Percentiles rank a stretch among this genome's conserved stretches.
Evolutionary conservation across 2,113 vertebrate species (phyloP).

Genomic region (Nymphicus hollandicus): DNA sequence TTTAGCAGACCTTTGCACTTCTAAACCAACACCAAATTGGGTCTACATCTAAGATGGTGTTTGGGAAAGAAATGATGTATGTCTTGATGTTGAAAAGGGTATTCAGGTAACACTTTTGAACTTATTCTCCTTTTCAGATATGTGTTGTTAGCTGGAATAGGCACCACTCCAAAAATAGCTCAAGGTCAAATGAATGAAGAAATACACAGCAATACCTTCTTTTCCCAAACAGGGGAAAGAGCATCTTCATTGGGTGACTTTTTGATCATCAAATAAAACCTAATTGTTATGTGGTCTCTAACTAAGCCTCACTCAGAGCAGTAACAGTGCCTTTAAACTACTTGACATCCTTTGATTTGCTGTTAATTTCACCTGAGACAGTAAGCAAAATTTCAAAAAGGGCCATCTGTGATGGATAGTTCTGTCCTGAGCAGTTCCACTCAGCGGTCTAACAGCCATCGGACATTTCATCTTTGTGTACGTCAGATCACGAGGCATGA

Average conservation of each 20-base stretch:
- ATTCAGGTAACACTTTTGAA: background rate
- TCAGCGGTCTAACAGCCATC: background rate
- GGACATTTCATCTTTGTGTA: background rate
- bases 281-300: background rate
- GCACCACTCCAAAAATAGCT: background rate
- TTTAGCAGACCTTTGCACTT: background rate
- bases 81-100: background rate
- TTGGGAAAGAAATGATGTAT: background rate
- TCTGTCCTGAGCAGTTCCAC: constrained; percentile 25
- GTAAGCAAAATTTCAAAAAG: background rate
- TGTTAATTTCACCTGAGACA: background rate
- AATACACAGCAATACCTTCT: background rate
- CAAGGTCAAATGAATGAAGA: background rate
- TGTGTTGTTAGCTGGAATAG: background rate
- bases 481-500: constrained; percentile 17
- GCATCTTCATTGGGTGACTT: background rate
- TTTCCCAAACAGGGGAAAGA: background rate
- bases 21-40: background rate
- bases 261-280: background rate
- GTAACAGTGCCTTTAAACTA: background rate
- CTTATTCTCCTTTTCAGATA: background rate
- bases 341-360: background rate
- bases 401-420: background rate
- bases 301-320: background rate
- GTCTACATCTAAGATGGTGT: background rate